phyloP scores from a whole-genome alignment of 2,113 vertebrate genomes.

The Prochilodus magdalenae region DNA sequence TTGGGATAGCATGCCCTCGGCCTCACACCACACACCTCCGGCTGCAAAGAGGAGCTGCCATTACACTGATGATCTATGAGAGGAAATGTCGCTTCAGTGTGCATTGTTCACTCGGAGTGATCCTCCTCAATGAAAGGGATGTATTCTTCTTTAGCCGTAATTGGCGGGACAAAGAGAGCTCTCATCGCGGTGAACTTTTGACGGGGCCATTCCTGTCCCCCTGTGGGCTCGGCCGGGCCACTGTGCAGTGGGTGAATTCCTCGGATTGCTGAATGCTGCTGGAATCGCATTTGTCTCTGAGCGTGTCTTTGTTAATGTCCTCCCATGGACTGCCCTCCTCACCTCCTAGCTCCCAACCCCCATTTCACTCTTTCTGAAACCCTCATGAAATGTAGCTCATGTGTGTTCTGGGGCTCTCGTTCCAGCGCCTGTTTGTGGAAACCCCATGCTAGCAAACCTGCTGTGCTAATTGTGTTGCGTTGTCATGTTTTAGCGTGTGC shows the following conservation, averaged over 20 bases:
- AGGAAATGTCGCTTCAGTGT: conserved; percentile 60
- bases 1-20: not conserved
- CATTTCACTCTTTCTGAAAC: not conserved
- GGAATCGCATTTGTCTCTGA: conserved; percentile 63
- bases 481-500: conserved; percentile 61
- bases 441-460: not conserved
- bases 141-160: conserved; percentile 61
- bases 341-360: conserved; percentile 40
- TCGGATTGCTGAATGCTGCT: conserved; percentile 75
- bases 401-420: not conserved
- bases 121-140: conserved; percentile 64
- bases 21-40: not conserved
- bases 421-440: not conserved
- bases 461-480: not conserved
- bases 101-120: conserved; percentile 68
- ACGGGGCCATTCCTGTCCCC: conserved; percentile 71
- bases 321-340: conserved; percentile 51
- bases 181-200: conserved; percentile 79
- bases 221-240: conserved; percentile 46
- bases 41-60: conserved; percentile 30
- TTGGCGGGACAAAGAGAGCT: conserved; percentile 70
- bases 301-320: conserved; percentile 58
- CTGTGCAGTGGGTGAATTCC: conserved; percentile 73
- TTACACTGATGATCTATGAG: conserved; percentile 35
- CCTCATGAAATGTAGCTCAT: not conserved